phyloP scores from a whole-genome alignment of 2,888 invertebrate species.

The Pachliopta kotzebuea region DNA sequence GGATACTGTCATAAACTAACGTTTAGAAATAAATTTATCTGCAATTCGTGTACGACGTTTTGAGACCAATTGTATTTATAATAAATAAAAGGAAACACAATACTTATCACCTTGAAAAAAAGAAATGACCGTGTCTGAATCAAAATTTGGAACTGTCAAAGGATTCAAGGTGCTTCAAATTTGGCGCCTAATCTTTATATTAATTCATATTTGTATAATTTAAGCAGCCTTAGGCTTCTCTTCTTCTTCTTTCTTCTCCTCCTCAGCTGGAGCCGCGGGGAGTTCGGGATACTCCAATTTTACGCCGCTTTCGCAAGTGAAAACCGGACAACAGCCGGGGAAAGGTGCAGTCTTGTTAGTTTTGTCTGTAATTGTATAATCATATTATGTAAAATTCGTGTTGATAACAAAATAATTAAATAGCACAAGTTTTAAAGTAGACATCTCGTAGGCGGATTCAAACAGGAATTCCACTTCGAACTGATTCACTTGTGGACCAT shows the following conservation, averaged over 20 bases:
- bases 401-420: constrained; percentile 3
- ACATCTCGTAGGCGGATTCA: constrained; percentile 13
- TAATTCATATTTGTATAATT: constrained; percentile 36
- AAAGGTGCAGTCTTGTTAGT: constrained; percentile 94
- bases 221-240: constrained; percentile 67
- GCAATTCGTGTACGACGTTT: constrained; percentile 37
- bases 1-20: constrained; percentile 31
- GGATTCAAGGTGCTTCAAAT: constrained; percentile 27
- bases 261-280: constrained; percentile 70
- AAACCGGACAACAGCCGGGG: constrained; percentile 92
- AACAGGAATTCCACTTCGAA: constrained; percentile 7
- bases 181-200: constrained; percentile 25
- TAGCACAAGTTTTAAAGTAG: constrained; percentile 1
- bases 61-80: constrained; percentile 49
- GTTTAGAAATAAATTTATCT: constrained; percentile 39
- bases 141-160: constrained; percentile 31
- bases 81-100: constrained; percentile 30
- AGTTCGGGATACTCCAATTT: constrained; percentile 93
- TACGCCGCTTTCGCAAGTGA: constrained; percentile 92
- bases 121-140: constrained; percentile 25
- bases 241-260: constrained; percentile 57
- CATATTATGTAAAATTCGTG: constrained; percentile 3
- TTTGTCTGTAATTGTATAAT: constrained; percentile 80
- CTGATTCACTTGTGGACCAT: constrained; percentile 10
- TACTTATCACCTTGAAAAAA: constrained; percentile 27